These are phyloP conservation scores for Osmerus eperlanus DNA, from an alignment of 2,113 vertebrate species.

Conservation along the genomic window DNA sequence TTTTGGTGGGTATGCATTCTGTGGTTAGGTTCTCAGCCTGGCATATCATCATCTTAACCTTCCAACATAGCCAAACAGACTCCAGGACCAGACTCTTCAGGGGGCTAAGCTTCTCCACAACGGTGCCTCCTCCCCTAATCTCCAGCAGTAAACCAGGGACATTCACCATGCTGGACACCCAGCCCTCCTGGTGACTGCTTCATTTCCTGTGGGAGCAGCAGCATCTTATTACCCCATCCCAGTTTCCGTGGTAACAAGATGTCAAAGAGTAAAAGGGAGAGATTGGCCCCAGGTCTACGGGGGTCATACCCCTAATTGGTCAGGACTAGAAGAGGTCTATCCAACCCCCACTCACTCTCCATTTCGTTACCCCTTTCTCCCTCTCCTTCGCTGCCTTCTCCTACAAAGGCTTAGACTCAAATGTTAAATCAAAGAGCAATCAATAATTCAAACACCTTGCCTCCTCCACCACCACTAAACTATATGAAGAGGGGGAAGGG, in stretches of 20 bases:
- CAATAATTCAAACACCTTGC: conserved; percentile 42
- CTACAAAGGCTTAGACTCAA: conserved; percentile 11
- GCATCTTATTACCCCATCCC: too few species aligned
- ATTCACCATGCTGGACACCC: too few species aligned
- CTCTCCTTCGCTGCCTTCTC: neutral
- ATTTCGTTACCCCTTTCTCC: neutral
- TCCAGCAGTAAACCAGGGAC: too few species aligned
- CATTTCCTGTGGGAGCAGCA: too few species aligned
- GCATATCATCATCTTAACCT: too few species aligned
- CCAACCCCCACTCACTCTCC: neutral
- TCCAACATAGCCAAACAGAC: too few species aligned
- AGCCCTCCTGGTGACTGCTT: too few species aligned
- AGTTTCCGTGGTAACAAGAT: neutral
- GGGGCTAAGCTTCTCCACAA: too few species aligned
- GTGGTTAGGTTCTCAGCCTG: too few species aligned
- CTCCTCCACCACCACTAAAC: neutral
- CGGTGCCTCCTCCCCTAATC: too few species aligned
- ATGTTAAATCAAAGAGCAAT: conserved; percentile 35
- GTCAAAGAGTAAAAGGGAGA: conserved; percentile 3
- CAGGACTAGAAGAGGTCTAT: neutral
- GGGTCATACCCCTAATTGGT: conserved; percentile 29
- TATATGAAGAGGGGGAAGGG: neutral
- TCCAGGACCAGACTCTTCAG: too few species aligned
- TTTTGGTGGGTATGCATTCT: too few species aligned
- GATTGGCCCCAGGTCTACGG: neutral